Percentiles rank a stretch among this genome's conserved stretches.
phyloP scores from a whole-genome alignment of 2,113 vertebrate genomes.

The Zeus faber region DNA sequence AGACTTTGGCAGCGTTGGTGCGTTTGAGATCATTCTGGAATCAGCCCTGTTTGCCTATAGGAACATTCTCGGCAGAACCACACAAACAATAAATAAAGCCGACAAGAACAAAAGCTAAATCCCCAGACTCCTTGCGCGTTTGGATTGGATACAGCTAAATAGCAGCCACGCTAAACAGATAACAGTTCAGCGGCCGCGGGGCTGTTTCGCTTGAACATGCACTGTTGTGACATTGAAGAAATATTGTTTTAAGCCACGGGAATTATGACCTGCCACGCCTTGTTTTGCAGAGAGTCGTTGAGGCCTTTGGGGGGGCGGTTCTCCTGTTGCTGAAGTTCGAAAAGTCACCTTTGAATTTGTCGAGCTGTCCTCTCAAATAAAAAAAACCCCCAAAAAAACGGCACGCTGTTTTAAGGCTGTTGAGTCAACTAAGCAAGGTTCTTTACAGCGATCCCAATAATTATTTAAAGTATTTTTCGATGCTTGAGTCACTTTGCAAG shows the following conservation, averaged over 20 bases:
- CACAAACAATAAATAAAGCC: conserved; percentile 54
- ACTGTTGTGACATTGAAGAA: conserved; percentile 28
- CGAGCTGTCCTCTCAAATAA: background rate
- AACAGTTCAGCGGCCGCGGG: conserved; percentile 2
- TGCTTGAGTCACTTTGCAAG: conserved; percentile 32
- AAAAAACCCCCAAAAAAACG: conserved; percentile 11
- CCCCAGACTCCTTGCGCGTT: conserved; percentile 70
- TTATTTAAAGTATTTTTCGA: conserved; percentile 56
- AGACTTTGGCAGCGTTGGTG: conserved; percentile 66
- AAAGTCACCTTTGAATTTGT: background rate
- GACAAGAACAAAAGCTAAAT: conserved; percentile 59
- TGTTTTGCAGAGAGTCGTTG: background rate
- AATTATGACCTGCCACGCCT: conserved; percentile 27
- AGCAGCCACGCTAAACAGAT: conserved; percentile 34
- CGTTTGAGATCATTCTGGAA: conserved; percentile 60
- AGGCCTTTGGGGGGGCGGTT: conserved; percentile 25
- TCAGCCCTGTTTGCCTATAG: conserved; percentile 61
- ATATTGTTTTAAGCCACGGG: conserved; percentile 30
- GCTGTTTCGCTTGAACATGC: conserved; percentile 58
- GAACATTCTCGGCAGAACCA: conserved; percentile 59
- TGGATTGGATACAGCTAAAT: conserved; percentile 58
- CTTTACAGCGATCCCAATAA: conserved; percentile 48
- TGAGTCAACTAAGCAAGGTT: too few relatives aligned
- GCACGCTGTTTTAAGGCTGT: conserved; percentile 35
- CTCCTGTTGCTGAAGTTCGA: background rate